Conservation (phyloP, 2,888 invertebrate genomes). For the Brachyptera risi region DNA sequence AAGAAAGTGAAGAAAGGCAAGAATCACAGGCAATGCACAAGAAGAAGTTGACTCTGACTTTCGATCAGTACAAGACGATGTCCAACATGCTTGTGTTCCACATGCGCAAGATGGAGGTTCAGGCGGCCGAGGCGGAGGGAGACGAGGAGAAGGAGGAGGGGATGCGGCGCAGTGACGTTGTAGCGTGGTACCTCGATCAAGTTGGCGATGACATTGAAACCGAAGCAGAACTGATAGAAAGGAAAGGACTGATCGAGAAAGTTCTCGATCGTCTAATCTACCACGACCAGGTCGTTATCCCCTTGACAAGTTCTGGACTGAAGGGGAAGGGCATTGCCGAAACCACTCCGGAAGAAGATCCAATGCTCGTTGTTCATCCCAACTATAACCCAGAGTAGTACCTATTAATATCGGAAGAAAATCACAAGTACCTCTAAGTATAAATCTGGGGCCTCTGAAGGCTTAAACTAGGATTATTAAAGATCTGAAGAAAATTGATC, state of each 20-base stretch:
- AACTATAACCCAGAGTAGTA: slow-evolving; percentile 79
- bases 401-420: no score
- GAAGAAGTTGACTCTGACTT: slow-evolving; percentile 70
- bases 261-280: slow-evolving; percentile 88
- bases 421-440: no score
- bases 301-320: slow-evolving; percentile 54
- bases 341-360: slow-evolving; percentile 59
- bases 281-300: slow-evolving; percentile 80
- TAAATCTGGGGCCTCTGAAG: no score
- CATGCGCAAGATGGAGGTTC: slow-evolving; percentile 78
- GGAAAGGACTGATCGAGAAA: slow-evolving; percentile 87
- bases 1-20: not conserved
- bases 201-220: slow-evolving; percentile 83
- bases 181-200: slow-evolving; percentile 91
- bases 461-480: no score
- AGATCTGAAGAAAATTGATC: no score
- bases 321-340: slow-evolving; percentile 47
- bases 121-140: slow-evolving; percentile 37
- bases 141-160: slow-evolving; percentile 37
- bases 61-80: slow-evolving; percentile 89
- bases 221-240: slow-evolving; percentile 84
- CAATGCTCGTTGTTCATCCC: slow-evolving; percentile 90
- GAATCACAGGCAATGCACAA: slow-evolving; percentile 9
- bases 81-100: slow-evolving; percentile 88
- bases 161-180: slow-evolving; percentile 68